A percentile compares a stretch with the other conserved stretches of the same genome.
Conservation (phyloP, 1,140 invertebrate genomes). For the Littorina saxatilis region DNA sequence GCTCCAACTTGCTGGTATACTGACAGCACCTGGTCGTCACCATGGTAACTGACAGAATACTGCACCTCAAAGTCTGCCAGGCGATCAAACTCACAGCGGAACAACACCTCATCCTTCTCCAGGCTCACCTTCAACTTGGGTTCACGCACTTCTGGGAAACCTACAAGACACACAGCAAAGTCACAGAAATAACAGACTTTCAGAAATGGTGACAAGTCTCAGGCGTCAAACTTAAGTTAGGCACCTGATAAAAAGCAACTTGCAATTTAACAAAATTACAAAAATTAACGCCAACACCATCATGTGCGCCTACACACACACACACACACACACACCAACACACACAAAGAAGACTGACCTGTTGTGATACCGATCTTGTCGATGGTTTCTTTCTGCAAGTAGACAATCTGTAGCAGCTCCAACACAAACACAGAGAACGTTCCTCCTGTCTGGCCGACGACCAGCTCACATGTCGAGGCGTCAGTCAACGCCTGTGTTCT, state of each 20-base stretch:
- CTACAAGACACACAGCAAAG: constrained; percentile 35
- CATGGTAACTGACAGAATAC: constrained; percentile 43
- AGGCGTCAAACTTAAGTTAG: too few species aligned
- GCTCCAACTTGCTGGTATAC: not conserved
- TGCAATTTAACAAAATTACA: not conserved
- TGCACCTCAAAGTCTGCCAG: constrained; percentile 37
- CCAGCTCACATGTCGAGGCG: constrained; percentile 14
- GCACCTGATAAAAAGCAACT: not conserved
- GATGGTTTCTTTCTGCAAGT: constrained; percentile 28
- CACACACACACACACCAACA: too few species aligned
- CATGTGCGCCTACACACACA: not conserved
- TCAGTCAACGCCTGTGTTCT: not conserved
- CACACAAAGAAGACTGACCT: constrained; percentile 19
- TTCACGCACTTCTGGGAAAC: constrained; percentile 32
- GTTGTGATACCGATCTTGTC: constrained; percentile 31
- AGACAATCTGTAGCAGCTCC: constrained; percentile 37
- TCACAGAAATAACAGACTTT: too few species aligned
- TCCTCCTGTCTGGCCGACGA: not conserved
- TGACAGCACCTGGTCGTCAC: constrained; percentile 33
- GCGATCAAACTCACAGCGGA: constrained; percentile 46
- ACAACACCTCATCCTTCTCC: constrained; percentile 36
- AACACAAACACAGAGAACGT: constrained; percentile 26
- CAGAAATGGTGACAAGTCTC: too few species aligned
- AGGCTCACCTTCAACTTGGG: constrained; percentile 27
- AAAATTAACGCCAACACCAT: not conserved